Percentiles rank a stretch among this genome's conserved stretches.
Evolutionary conservation across 1,140 invertebrate genomes (phyloP).

Genomic region (Proctacanthus coquilletti): DNA sequence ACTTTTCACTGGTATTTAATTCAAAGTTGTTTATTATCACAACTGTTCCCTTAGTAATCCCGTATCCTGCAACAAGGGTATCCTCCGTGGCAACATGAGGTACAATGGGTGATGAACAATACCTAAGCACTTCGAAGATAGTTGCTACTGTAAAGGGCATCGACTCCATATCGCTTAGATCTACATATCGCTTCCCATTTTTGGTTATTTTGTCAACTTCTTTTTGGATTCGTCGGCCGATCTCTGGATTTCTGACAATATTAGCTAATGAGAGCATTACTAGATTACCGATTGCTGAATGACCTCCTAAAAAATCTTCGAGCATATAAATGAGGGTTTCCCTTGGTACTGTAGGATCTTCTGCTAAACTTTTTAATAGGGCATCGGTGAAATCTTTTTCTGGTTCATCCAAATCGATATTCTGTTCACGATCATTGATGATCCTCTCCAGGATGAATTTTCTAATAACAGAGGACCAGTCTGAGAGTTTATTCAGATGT

Average conservation of each 20-base stretch:
- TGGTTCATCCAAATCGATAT: conserved; percentile 34
- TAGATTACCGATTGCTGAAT: conserved; percentile 64
- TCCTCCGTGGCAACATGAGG: conserved; percentile 67
- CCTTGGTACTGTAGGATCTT: conserved; percentile 39
- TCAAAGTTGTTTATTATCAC: conserved; percentile 75
- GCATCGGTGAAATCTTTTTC: conserved; percentile 54
- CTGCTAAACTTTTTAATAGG: conserved; percentile 43
- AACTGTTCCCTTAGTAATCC: conserved; percentile 56
- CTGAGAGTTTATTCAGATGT: conserved; percentile 46
- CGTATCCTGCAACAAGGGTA: conserved; percentile 50
- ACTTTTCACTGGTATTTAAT: conserved; percentile 51
- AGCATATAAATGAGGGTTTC: conserved; percentile 52
- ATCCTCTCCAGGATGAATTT: conserved; percentile 52
- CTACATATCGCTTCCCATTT: conserved; percentile 34
- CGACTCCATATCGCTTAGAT: conserved; percentile 40
- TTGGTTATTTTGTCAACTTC: conserved; percentile 47
- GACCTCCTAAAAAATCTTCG: conserved; percentile 69
- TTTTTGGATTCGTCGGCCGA: conserved; percentile 42
- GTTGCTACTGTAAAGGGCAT: conserved; percentile 68
- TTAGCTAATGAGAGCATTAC: conserved; percentile 52
- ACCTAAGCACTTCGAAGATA: conserved; percentile 54
- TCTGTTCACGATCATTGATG: conserved; percentile 38
- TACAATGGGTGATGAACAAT: conserved; percentile 68
- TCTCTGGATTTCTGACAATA: conserved; percentile 41
- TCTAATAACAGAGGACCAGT: conserved; percentile 47